Evolutionary conservation across 2,113 vertebrate genomes (phyloP), one percentile per base, ranked within the genome.

Genomic region (Coreoperca whiteheadi): DNA sequence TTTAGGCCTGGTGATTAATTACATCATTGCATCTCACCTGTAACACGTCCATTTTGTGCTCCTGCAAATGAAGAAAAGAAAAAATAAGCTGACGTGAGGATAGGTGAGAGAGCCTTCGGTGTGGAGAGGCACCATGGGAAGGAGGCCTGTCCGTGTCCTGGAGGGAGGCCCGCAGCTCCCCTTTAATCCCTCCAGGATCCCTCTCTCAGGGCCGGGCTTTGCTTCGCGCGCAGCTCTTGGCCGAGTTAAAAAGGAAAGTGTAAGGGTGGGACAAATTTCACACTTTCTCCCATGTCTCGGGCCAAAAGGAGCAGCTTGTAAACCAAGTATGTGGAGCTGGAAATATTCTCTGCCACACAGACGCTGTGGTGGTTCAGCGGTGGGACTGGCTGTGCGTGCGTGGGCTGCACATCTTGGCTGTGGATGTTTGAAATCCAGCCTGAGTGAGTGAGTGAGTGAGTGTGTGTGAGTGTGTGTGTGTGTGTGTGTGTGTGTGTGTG

Each of bases 101-200:
- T 10, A 78, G 68, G 39, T 80, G 54, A 76, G 65, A 48, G 71
- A 74, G 57, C 11, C 59, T 20, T 66, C 6, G 16, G 39, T 46
- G 50, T 64, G n/a, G 28, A 64, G 48, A 89, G 53, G 59, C 78
- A 67, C 77, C 77, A 56, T 79, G 78, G 78, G 89, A 82, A 83
- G 80, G 57, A 86, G 80, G 73, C 51, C 82, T 84, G 81, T 79
- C 84, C 69, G 8, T 67, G 81, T 87, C 65, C 89, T 74, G 82
- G 73, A 89, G 90, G 81, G 85, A 90, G 84, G 79, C 86, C 90
- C 61, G 80, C 86, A 86, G 89, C 88, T 89, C 77, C 65, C 37
- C 74, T 67, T 61, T 93, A 91, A 94, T 88, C 88, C 90, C 75
- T 32, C 70, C 83, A 66, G 77, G 88, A 93, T 91, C 85, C 85